These are phyloP conservation scores for Halictus ligatus DNA, from an alignment of 2,888 invertebrate genomes.

Conservation along the genomic window DNA sequence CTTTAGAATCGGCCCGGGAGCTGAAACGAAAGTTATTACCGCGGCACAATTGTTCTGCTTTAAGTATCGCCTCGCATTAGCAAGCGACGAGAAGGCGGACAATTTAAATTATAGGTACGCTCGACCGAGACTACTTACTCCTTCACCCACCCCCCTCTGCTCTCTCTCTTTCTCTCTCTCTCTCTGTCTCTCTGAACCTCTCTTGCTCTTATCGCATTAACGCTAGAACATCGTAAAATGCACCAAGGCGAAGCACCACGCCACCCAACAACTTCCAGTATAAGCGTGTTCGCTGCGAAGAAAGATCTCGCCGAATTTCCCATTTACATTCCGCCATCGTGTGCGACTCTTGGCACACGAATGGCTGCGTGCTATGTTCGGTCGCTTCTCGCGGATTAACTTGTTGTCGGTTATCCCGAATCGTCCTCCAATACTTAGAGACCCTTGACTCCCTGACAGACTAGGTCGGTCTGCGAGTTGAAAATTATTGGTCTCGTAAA, in stretches of 20 bases:
- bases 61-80: slow-evolving; percentile 68
- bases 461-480: not conserved
- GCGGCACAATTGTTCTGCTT: slow-evolving; percentile 64
- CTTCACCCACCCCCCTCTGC: not conserved
- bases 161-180: not conserved
- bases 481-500: not conserved
- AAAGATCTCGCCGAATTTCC: slow-evolving; percentile 68
- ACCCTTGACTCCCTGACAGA: not conserved
- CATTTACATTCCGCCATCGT: slow-evolving; percentile 67
- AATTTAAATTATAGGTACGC: slow-evolving; percentile 68
- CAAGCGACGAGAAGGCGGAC: slow-evolving; percentile 60
- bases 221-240: slow-evolving; percentile 69
- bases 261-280: slow-evolving; percentile 56
- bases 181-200: too few relatives aligned
- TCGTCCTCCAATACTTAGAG: slow-evolving; percentile 36
- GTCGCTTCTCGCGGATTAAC: slow-evolving; percentile 38
- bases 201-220: slow-evolving; percentile 70
- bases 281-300: slow-evolving; percentile 67
- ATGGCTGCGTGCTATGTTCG: slow-evolving; percentile 38
- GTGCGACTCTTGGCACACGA: slow-evolving; percentile 59
- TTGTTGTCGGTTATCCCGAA: slow-evolving; percentile 40
- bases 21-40: slow-evolving; percentile 51
- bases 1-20: not conserved
- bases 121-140: slow-evolving; percentile 56
- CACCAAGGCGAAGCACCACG: slow-evolving; percentile 47